Conservation (phyloP, 2,797 vertebrate genomes). For the Chelidonichthys spinosus region DNA sequence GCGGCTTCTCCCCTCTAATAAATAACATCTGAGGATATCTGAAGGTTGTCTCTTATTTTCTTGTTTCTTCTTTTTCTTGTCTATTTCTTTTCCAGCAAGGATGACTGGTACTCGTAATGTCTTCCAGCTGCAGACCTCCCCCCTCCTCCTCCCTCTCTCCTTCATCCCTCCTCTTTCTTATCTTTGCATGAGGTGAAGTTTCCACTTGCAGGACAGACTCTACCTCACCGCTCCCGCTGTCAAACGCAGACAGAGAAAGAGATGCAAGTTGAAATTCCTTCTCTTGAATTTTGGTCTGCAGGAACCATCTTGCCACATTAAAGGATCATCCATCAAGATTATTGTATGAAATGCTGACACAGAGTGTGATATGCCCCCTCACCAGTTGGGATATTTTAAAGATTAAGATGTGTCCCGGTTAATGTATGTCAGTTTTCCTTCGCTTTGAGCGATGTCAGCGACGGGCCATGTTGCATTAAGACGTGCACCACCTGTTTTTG, state of each 20-base stretch:
- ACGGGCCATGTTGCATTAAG: conserved; percentile 48
- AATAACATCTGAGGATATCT: conserved; percentile 90
- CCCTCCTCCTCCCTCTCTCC: conserved; percentile 15
- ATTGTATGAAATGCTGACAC: conserved; percentile 34
- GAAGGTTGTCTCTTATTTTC: conserved; percentile 87
- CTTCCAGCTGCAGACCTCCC: conserved; percentile 83
- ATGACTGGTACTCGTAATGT: conserved; percentile 91
- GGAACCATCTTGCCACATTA: conserved; percentile 68
- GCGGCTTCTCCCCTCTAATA: conserved; percentile 85
- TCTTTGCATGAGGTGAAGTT: conserved; percentile 93
- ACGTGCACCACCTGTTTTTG: conserved; percentile 67
- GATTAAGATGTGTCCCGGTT: conserved; percentile 47
- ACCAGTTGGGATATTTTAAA: conserved; percentile 39
- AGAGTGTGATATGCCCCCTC: conserved; percentile 39
- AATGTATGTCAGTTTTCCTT: conserved; percentile 41
- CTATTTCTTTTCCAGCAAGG: conserved; percentile 89
- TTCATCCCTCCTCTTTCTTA: conserved; percentile 81
- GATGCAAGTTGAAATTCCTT: conserved; percentile 76
- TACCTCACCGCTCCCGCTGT: conserved; percentile 78
- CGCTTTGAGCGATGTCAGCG: conserved; percentile 45
- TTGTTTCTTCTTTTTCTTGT: conserved; percentile 70
- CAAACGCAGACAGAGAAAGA: conserved; percentile 76
- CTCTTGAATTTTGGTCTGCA: conserved; percentile 67
- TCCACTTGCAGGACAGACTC: conserved; percentile 86
- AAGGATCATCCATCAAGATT: conserved; percentile 64